Evolutionary conservation across 2,113 vertebrate genomes (phyloP).

Genomic region (Trogon melanurus): DNA sequence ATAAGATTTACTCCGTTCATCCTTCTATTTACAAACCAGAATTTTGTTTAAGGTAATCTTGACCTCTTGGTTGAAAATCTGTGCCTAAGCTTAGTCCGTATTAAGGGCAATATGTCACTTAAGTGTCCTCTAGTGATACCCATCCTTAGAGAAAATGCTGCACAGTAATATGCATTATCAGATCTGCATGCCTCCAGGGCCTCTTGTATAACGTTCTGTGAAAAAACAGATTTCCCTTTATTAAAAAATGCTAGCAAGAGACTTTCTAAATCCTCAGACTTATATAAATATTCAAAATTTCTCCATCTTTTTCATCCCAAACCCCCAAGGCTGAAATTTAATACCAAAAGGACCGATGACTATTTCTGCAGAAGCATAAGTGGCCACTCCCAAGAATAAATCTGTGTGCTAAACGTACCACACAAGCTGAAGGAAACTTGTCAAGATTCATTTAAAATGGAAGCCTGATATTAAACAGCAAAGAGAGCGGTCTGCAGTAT

Average conservation of each 20-base stretch:
- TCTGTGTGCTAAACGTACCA: neutral
- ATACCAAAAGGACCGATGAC: neutral
- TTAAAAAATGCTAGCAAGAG: neutral
- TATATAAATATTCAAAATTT: neutral
- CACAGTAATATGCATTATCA: accelerated
- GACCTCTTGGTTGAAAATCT: neutral
- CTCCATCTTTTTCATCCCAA: neutral
- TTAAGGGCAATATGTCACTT: neutral
- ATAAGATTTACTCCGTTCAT: neutral
- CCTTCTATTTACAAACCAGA: neutral
- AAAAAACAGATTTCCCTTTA: neutral
- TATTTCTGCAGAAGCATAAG: neutral
- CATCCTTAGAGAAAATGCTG: neutral
- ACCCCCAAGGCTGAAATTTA: neutral
- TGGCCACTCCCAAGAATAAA: neutral
- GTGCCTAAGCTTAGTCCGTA: neutral
- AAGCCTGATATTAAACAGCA: neutral
- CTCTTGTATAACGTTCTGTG: neutral
- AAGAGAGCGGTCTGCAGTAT: neutral
- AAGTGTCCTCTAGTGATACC: neutral
- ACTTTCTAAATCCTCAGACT: neutral
- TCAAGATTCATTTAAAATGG: conserved; percentile 9
- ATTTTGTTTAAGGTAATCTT: neutral
- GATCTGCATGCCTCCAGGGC: neutral
- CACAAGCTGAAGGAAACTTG: conserved; percentile 1